Base-by-base conservation (phyloP, 2,113 vertebrate species). In the Poeciliopsis turrubarensis region DNA sequence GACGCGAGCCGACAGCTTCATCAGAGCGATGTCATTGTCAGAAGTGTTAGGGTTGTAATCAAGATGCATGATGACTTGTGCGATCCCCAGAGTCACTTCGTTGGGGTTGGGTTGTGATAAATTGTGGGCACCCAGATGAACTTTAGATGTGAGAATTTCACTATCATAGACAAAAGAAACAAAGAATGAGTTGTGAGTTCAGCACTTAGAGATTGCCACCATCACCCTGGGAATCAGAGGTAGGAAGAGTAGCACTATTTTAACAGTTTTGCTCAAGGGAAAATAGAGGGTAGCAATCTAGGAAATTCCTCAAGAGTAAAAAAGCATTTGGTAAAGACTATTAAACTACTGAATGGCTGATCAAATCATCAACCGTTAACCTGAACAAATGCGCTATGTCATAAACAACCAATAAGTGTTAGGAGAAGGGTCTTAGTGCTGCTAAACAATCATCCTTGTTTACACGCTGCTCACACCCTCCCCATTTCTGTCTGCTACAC, bases 1-100 rank as follows among this genome's bases (percentile, higher is more conserved):
- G 6, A 93, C 90, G 0, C 80, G 73, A 12, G 1, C 4, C 0
- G 17, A 62, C 25, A 96, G 89, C 19, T 37, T 87, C 70, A 96
- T 3, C 90, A 70, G 32, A 27, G 54, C 60, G 14, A 71, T 39
- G 54, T 60, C 57, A 13, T 71, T 60, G 3, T 71, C 5, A 0
- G 0, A 5, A 5, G 54, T 15, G 0, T 0, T 0, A n/a, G 1
- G 1, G 26, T 41, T 19, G 26, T 41, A 60, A 4, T 60, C 12
- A 0, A 19, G 26, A 31, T 70, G 26, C 27, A 32, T 41, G 13
- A 22, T 0, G 9, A 29, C 4, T 14, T 29, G 26, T 19, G 8
- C n/a, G 3, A 70, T 22, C 31, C 13, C 14, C 25, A 0, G 68
- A 39, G n/a, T 29, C 26, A 60, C 47, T 39, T 57, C 25, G 1